A percentile compares a stretch with the other conserved stretches of the same genome.
Evolutionary conservation across 2,888 invertebrate species (phyloP).

Genomic region (Maniola hyperantus): DNA sequence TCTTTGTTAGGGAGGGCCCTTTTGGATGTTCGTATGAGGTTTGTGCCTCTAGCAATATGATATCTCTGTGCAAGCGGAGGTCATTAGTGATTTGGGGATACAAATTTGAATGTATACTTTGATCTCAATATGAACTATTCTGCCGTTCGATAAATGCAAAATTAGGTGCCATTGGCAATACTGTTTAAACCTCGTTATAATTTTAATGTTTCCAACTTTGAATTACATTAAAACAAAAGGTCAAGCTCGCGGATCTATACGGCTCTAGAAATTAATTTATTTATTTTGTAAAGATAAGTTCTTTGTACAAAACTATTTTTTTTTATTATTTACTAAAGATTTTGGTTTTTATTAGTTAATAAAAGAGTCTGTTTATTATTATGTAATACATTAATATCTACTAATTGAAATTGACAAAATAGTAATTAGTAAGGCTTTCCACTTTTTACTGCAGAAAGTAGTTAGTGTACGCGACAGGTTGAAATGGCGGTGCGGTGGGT

Average conservation of each 20-base stretch:
- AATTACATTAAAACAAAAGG: constrained; percentile 4
- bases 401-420: no score
- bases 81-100: constrained; percentile 60
- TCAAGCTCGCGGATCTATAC: constrained; percentile 1
- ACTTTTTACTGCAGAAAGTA: no score
- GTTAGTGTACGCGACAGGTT: no score
- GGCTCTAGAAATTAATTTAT: neutral
- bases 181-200: constrained; percentile 14
- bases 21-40: neutral
- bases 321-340: neutral
- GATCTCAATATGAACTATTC: constrained; percentile 31
- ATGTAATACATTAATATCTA: no score
- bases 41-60: neutral
- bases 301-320: neutral
- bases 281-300: constrained; percentile 2
- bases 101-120: constrained; percentile 46
- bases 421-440: no score
- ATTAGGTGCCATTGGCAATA: constrained; percentile 18
- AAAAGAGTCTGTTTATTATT: no score
- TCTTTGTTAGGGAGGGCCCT: no score
- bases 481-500: no score
- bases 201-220: constrained; percentile 11
- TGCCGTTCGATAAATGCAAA: constrained; percentile 25
- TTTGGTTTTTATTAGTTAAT: neutral
- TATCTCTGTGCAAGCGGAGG: constrained; percentile 50